Base-by-base conservation (phyloP, 1,140 invertebrate genomes). In the Oryzaephilus surinamensis region DNA sequence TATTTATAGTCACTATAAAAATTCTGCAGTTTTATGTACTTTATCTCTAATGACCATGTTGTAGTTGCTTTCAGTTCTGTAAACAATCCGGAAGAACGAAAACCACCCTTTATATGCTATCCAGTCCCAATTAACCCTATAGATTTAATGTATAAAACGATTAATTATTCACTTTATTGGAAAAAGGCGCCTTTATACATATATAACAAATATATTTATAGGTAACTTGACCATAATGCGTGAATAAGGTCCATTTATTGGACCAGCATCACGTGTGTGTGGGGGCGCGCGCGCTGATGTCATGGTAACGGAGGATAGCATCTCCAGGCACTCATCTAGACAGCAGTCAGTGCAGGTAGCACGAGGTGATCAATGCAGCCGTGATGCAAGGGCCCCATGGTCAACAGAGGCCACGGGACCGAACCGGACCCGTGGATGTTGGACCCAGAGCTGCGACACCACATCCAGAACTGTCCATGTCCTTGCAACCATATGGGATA, bases 401-500 rank as follows among this genome's bases (percentile, higher is more conserved):
- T 43, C 34, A 45, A 41, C 50, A 39, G 46, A 45, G 47, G 51
- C 50, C 52, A 41, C 41, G 46, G 43, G 44, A 48, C 42, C 41
- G 35, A 43, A 38, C 44, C 42, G 45, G 24, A 45, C 44, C 46
- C 73, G 60, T 46, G 39, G 45, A 45, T 40, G 30, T 49, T 59
- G 34, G 78, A 81, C 55, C 65, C 77, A 33, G 83, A 88, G 66
- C 75, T 89, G 61, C 73, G 83, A 56, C 74, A 81, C 64, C 85
- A 89, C 69, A 86, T 88, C 61, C 79, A 85, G 63, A 76, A 77
- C 55, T 89, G 85, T 63, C 76, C 82, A 40, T 89, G 85, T 68
- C 81, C 82, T 50, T 89, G 85, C 70, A 83, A 87, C 70, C 85
- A 89, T 71, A 84, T 88, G 82, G 85, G 85, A 60, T 88, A 85